Evolutionary conservation across 2,888 invertebrate genomes (phyloP).

Genomic region (Hydraecia micacea): DNA sequence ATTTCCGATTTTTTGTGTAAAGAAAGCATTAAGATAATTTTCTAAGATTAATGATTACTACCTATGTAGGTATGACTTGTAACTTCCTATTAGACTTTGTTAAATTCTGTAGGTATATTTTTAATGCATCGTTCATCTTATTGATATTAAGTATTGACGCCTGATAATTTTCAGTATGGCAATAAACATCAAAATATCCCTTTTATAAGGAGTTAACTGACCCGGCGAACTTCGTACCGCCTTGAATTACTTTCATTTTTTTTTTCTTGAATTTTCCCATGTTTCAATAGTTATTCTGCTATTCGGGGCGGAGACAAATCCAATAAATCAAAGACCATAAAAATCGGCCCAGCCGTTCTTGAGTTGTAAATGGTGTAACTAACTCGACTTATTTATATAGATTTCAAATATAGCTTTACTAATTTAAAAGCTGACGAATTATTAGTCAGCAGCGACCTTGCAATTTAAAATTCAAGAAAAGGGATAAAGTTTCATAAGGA

Average conservation of each 20-base stretch:
- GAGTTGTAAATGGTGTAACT: too few relatives aligned
- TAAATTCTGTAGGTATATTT: neutral
- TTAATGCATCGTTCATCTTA: neutral
- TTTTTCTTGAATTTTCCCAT: too few relatives aligned
- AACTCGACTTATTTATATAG: too few relatives aligned
- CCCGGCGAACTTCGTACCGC: too few relatives aligned
- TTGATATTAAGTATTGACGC: neutral
- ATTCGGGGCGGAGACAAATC: too few relatives aligned
- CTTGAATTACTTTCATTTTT: too few relatives aligned
- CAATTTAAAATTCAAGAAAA: slow-evolving; percentile 17
- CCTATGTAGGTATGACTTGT: neutral
- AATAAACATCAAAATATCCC: neutral
- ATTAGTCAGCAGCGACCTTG: neutral
- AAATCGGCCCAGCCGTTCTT: too few relatives aligned
- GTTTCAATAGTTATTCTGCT: too few relatives aligned
- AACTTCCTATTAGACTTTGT: neutral
- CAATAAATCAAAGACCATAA: too few relatives aligned
- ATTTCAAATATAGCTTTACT: neutral
- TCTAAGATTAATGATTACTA: neutral
- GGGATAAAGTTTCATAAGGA: slow-evolving; percentile 1
- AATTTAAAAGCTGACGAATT: neutral
- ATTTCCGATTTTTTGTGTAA: neutral
- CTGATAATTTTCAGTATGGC: neutral
- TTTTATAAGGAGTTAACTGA: neutral
- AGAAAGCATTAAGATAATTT: neutral